Evolutionary conservation across 2,888 invertebrate genomes (phyloP).

Genomic region (Phania funesta): DNA sequence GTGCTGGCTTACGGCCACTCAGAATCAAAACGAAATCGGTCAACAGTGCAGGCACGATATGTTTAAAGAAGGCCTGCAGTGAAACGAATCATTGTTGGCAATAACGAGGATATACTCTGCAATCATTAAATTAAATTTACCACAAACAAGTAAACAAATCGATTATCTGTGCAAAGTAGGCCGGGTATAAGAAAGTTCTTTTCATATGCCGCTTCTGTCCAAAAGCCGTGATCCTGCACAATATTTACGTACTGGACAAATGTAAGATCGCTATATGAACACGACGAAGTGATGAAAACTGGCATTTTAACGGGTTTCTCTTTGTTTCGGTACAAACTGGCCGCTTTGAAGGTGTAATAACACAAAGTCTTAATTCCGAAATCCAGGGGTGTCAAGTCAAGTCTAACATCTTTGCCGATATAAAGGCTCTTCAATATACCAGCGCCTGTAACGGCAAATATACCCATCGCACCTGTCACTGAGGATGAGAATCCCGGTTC

Average conservation of each 20-base stretch:
- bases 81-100: not conserved
- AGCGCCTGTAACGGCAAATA: conserved; percentile 72
- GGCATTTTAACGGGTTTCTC: conserved; percentile 48
- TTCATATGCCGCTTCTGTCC: conserved; percentile 69
- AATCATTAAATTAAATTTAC: not conserved
- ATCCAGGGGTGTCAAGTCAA: conserved; percentile 75
- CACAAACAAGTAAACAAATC: conserved; percentile 69
- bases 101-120: not conserved
- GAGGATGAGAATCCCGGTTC: conserved; percentile 73
- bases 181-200: conserved; percentile 70
- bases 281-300: conserved; percentile 71
- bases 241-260: conserved; percentile 68
- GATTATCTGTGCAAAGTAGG: conserved; percentile 69
- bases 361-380: conserved; percentile 68
- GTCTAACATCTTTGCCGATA: conserved; percentile 45
- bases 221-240: conserved; percentile 67
- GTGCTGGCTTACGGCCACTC: conserved; percentile 69
- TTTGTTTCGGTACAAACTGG: conserved; percentile 12
- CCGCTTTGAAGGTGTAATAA: conserved; percentile 26
- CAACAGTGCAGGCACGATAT: conserved; percentile 72
- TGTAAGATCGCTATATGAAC: conserved; percentile 66
- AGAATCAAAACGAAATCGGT: conserved; percentile 69
- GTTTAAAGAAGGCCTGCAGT: conserved; percentile 69
- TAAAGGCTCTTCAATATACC: conserved; percentile 73
- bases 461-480: conserved; percentile 73